These are phyloP conservation scores for Venturia canescens DNA, from an alignment of 1,140 invertebrate genomes.

Conservation along the genomic window DNA sequence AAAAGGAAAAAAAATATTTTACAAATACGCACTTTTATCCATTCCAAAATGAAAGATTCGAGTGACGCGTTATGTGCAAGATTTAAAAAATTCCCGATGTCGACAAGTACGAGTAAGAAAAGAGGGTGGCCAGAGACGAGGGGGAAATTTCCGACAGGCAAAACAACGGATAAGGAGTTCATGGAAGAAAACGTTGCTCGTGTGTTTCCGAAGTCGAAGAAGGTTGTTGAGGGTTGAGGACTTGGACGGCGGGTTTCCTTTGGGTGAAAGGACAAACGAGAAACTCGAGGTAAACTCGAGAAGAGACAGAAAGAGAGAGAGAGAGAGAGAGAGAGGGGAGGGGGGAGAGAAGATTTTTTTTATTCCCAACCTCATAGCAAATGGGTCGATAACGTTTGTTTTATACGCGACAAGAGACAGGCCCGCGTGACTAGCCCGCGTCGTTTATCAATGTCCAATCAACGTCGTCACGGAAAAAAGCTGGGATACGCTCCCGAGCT, in stretches of 20 bases:
- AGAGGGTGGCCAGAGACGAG: neutral
- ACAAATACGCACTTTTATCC: neutral
- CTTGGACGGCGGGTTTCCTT: constrained; percentile 11
- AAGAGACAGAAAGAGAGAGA: neutral
- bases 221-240: constrained; percentile 33
- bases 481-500: constrained; percentile 29
- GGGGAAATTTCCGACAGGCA: neutral
- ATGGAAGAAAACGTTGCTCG: constrained; percentile 3
- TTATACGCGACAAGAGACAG: constrained; percentile 58
- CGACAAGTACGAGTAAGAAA: neutral
- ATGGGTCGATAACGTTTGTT: constrained; percentile 66
- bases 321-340: neutral
- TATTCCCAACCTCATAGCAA: constrained; percentile 42
- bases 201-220: constrained; percentile 38
- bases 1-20: neutral
- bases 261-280: constrained; percentile 23
- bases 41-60: too few species aligned
- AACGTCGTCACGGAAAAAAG: constrained; percentile 60
- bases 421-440: constrained; percentile 51
- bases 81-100: too few species aligned
- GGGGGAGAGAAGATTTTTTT: constrained; percentile 21
- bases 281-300: neutral
- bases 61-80: too few species aligned
- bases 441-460: constrained; percentile 73
- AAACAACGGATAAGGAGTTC: neutral